These are phyloP conservation scores for Gambusia affinis DNA, from an alignment of 2,113 vertebrate species.

Conservation along the genomic window DNA sequence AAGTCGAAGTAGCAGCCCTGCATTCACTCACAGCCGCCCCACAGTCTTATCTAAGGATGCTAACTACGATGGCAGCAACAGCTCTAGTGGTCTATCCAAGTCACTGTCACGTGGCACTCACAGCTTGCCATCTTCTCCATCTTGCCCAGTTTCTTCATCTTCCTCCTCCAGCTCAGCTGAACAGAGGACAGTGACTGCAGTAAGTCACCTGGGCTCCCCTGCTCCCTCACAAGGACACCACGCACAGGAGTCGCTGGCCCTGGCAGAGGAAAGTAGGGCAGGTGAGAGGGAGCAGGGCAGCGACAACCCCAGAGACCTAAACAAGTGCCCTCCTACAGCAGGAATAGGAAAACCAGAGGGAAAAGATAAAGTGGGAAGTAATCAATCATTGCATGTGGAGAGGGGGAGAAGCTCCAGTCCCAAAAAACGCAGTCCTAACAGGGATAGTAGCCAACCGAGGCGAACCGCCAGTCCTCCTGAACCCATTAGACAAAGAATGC, in stretches of 20 bases:
- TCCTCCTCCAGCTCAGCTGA: conserved; percentile 59
- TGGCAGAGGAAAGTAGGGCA: conserved; percentile 69
- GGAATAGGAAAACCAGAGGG: conserved; percentile 70
- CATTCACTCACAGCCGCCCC: conserved; percentile 68
- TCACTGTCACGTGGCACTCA: conserved; percentile 66
- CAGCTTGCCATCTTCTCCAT: conserved; percentile 50
- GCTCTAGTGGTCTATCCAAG: conserved; percentile 63
- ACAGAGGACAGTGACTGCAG: conserved; percentile 69
- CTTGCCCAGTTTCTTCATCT: conserved; percentile 59
- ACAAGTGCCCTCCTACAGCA: conserved; percentile 61
- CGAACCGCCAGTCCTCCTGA: conserved; percentile 64
- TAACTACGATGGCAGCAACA: conserved; percentile 62
- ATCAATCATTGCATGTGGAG: conserved; percentile 64
- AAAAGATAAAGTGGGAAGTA: conserved; percentile 68
- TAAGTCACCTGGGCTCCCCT: conserved; percentile 65
- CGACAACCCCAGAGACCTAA: conserved; percentile 75
- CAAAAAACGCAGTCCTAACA: conserved; percentile 75
- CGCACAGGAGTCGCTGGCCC: conserved; percentile 67
- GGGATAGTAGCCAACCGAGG: conserved; percentile 57
- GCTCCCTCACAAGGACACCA: conserved; percentile 70
- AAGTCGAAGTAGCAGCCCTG: conserved; percentile 74
- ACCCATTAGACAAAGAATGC: conserved; percentile 61
- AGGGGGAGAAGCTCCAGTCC: conserved; percentile 76
- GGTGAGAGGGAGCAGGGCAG: conserved; percentile 69
- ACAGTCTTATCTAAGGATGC: conserved; percentile 63